Conservation (phyloP, 1,140 invertebrate species). For the Tribolium madens region DNA sequence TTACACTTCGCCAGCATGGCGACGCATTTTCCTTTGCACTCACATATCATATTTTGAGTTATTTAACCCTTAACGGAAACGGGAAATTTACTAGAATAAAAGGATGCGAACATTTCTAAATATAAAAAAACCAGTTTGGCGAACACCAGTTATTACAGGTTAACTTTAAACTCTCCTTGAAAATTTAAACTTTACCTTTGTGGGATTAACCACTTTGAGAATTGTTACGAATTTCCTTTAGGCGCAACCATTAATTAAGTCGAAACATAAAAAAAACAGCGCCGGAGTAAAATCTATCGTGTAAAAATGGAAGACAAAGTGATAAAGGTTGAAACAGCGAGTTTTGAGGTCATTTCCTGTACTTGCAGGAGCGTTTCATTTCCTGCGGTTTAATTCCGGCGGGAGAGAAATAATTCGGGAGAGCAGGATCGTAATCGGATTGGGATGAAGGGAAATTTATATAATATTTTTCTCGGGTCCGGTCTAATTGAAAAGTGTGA, state of each 20-base stretch:
- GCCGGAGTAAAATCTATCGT: conserved; percentile 33
- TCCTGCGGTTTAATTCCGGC: conserved; percentile 48
- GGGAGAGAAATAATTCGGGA: conserved; percentile 48
- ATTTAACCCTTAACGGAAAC: conserved; percentile 2
- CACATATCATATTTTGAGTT: conserved; percentile 19
- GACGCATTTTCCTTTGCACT: conserved; percentile 4
- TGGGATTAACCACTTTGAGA: conserved; percentile 14
- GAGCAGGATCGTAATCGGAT: conserved; percentile 41
- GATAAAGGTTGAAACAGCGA: conserved; percentile 46
- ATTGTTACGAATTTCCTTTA: conserved; percentile 12
- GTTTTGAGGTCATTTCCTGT: conserved; percentile 49
- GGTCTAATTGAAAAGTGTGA: conserved; percentile 39
- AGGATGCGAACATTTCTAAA: not conserved
- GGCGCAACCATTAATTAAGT: conserved; percentile 27
- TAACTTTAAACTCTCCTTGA: not conserved
- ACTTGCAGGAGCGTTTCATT: conserved; percentile 51
- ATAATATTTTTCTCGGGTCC: conserved; percentile 9
- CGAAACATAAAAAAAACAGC: not conserved
- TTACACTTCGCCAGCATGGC: conserved; percentile 22
- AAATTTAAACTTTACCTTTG: conserved; percentile 30
- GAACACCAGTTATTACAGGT: not conserved
- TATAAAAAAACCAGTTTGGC: not conserved
- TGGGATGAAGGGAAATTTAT: conserved; percentile 7
- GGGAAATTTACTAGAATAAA: too few species aligned
- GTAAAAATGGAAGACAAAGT: conserved; percentile 46